Evolutionary conservation across 2,888 invertebrate species (phyloP), one percentile per base, ranked within the genome.

Genomic region (Ceramica pisi): DNA sequence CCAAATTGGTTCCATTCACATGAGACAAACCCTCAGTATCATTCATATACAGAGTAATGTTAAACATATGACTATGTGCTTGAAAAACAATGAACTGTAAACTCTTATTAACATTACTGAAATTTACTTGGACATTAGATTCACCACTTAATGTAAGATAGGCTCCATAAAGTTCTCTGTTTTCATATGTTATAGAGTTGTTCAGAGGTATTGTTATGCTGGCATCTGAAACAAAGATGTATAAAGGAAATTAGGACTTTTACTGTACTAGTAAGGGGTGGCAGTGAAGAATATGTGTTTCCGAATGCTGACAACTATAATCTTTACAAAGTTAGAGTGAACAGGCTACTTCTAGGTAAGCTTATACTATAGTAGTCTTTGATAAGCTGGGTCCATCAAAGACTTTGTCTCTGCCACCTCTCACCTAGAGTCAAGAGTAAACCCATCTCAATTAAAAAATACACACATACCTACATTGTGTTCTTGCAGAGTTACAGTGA

Each of bases 21-120:
- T 1, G 0, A 48, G 14, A 12, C 3, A 7, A 2, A 21, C 1
- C 26, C 0, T 6, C 71, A 87, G 90, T 19, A 90, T 86, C 88
- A 63, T 88, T 90, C 73, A 94, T 96, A 35, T 97, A 96, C 50
- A 97, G 85, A 0, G 96, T 96, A 0, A 97, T 88, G 89, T 97
- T 96, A 71, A 96, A 90, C 19, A 96, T 82, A 78, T 97, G 96
- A 61, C 96, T 96, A 87, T 98, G 98, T 7, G 96, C 96, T 97
- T 98, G 97, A 53, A 97, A 91, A 70, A 97, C 89, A 23, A 97
- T 92, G 86, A 97, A 98, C 1, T 94, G 92, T 46, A 97, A 89
- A 69, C 90, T 90, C 1, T 90, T 81, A 16, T 96, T 94, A 2
- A 96, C 90, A 86, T 96, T 87, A 1, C 74, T 86, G 46, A 97